Base-by-base conservation (phyloP, 2,888 invertebrate genomes). In the Ischnus inquisitorius region DNA sequence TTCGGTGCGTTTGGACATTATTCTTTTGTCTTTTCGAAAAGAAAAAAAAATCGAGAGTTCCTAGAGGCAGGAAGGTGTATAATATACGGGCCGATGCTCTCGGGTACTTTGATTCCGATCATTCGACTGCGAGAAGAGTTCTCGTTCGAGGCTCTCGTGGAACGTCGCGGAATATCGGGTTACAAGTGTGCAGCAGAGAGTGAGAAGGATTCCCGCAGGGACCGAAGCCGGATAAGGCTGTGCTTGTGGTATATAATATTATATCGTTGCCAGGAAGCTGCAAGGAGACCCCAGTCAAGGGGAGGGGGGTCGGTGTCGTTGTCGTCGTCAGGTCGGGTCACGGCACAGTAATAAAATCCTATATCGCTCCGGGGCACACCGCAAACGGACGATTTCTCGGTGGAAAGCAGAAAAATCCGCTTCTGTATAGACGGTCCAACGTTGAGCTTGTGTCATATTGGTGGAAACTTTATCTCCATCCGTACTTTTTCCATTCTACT, bases 341-440 rank as follows among this genome's bases (percentile, higher is more conserved):
- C 65, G 81, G 48, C 62, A 74, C 75, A 69, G 81, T 79, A 82
- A 81, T 82, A 79, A 81, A 84, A 84, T 81, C 60, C 71, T 76
- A 65, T 65, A 84, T 84, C 84, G 84, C 81, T 71, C 25, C 71
- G 41, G 80, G 60, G 75, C 71, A 62, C 48, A 57, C 65, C 64
- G 41, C 60, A 72, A 71, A 39, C 48, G 22, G 34, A 84, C 64
- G 69, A 84, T 84, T 81, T 76, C 46, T 75, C 78, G 39, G 16
- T 69, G 16, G 60, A 10, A 60, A 60, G 54, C 48, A 46, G 75
- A 60, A 71, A 76, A 71, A 76, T 79, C 69, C 65, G 60, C 39
- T 75, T 41, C 54, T 41, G 57, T 25, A 48, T 10, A 51, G 48
- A 12, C 19, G 25, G 34, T 57, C n/a, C 39, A 16, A n/a, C 54